Evolutionary conservation across 2,113 vertebrate species (phyloP).

Genomic region (Pyxicephalus adspersus): DNA sequence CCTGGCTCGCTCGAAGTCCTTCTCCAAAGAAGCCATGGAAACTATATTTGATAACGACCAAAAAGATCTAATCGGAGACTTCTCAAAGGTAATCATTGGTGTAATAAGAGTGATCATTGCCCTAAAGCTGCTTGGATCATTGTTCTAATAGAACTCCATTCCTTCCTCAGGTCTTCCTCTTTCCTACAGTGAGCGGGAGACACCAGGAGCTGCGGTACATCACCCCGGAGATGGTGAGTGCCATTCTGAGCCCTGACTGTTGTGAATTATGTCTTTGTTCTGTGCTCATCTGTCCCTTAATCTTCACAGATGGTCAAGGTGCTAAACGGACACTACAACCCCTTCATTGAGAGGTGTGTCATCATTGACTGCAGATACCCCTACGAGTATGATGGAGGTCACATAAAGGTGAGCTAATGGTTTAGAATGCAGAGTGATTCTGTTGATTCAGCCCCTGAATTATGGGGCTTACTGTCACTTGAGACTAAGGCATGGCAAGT

Average conservation of each 20-base stretch:
- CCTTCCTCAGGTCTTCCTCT: constrained; percentile 78
- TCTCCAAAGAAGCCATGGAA: constrained; percentile 81
- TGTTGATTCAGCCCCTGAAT: neutral
- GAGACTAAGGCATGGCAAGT: too few species aligned
- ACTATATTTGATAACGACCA: constrained; percentile 84
- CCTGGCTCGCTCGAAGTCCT: constrained; percentile 75
- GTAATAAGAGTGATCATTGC: neutral
- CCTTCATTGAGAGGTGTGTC: constrained; percentile 80
- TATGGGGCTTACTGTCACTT: too few species aligned
- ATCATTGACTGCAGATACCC: constrained; percentile 96
- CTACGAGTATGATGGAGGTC: constrained; percentile 93
- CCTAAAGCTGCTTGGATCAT: neutral
- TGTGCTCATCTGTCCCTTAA: neutral
- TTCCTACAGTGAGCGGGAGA: constrained; percentile 87
- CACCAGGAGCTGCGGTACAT: constrained; percentile 96
- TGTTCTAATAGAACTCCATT: neutral
- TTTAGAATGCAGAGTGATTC: neutral
- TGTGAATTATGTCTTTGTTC: neutral
- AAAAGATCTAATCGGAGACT: constrained; percentile 89
- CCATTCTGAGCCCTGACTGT: neutral
- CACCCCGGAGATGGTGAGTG: constrained; percentile 85
- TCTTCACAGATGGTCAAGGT: constrained; percentile 81
- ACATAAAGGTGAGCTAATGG: constrained; percentile 83
- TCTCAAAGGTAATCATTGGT: constrained; percentile 82
- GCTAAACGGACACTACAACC: constrained; percentile 78